Evolutionary conservation across 2,888 invertebrate species (phyloP).

Genomic region (Agrotis exclamationis): DNA sequence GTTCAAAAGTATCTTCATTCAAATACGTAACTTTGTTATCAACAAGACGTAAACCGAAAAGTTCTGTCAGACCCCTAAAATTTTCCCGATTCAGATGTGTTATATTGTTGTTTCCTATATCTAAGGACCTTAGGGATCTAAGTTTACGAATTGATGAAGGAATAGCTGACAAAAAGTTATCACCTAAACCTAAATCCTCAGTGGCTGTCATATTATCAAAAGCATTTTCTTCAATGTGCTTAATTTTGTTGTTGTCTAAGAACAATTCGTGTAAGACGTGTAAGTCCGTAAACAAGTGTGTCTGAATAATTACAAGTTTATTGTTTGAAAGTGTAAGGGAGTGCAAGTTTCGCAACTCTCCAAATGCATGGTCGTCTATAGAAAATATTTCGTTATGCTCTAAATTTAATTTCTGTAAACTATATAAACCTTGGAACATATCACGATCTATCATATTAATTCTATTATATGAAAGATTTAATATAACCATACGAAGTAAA

Average conservation of each 20-base stretch:
- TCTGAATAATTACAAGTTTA: conserved; percentile 92
- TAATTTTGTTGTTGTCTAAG: conserved; percentile 94
- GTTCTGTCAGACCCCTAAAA: conserved; percentile 93
- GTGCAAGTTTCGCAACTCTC: conserved; percentile 94
- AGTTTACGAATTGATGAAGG: conserved; percentile 93
- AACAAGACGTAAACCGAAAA: conserved; percentile 95
- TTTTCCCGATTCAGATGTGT: conserved; percentile 93
- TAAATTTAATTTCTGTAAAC: conserved; percentile 94
- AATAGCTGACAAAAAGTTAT: conserved; percentile 93
- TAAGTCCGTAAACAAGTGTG: conserved; percentile 93
- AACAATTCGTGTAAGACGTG: conserved; percentile 94
- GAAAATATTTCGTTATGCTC: conserved; percentile 93
- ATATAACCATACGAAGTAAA: conserved; percentile 93
- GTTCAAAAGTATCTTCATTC: conserved; percentile 94
- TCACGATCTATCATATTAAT: conserved; percentile 93
- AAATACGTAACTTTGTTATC: conserved; percentile 95
- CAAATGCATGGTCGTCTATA: conserved; percentile 94
- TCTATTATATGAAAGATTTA: conserved; percentile 94
- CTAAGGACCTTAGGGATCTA: conserved; percentile 93
- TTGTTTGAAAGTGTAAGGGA: conserved; percentile 94
- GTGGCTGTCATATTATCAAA: conserved; percentile 95
- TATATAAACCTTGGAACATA: conserved; percentile 94
- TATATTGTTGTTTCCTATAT: conserved; percentile 96
- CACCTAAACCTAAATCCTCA: conserved; percentile 94
- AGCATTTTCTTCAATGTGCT: conserved; percentile 92